phyloP scores from a whole-genome alignment of 1,140 invertebrate species.

The Achatina immaculata region DNA sequence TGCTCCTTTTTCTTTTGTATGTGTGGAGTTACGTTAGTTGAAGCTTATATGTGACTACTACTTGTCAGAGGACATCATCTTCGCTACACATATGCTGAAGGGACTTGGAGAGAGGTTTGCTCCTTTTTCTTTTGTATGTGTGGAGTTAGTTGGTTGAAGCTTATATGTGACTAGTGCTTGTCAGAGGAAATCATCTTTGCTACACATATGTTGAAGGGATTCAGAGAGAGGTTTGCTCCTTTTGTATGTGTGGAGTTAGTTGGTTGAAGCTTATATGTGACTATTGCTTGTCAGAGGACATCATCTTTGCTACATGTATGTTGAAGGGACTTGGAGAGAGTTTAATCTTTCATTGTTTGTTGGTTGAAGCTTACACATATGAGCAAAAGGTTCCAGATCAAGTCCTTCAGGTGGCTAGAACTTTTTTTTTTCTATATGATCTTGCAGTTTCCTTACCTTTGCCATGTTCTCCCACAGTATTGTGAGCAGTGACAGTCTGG shows the following conservation, averaged over 20 bases:
- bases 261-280: slow-evolving; percentile 74
- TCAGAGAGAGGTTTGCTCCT: slow-evolving; percentile 54
- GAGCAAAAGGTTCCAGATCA: no score
- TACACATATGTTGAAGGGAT: slow-evolving; percentile 73
- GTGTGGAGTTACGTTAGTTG: neutral
- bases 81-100: slow-evolving; percentile 78
- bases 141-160: neutral
- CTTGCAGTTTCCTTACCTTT: neutral
- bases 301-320: slow-evolving; percentile 84
- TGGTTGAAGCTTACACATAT: neutral
- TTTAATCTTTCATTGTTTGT: slow-evolving; percentile 20
- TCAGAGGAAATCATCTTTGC: slow-evolving; percentile 95
- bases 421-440: neutral
- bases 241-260: neutral
- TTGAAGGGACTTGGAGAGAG: slow-evolving; percentile 65
- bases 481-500: no score
- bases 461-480: no score
- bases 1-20: slow-evolving; percentile 11
- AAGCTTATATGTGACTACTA: slow-evolving; percentile 86
- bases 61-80: slow-evolving; percentile 94
- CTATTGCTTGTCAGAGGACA: slow-evolving; percentile 96
- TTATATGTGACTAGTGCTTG: slow-evolving; percentile 88
- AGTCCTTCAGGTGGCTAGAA: no score
- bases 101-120: slow-evolving; percentile 58
- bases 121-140: neutral